Percentiles rank a stretch among this genome's conserved stretches.
phyloP scores from a whole-genome alignment of 2,888 invertebrate genomes.

The Cryptosula pallasiana region DNA sequence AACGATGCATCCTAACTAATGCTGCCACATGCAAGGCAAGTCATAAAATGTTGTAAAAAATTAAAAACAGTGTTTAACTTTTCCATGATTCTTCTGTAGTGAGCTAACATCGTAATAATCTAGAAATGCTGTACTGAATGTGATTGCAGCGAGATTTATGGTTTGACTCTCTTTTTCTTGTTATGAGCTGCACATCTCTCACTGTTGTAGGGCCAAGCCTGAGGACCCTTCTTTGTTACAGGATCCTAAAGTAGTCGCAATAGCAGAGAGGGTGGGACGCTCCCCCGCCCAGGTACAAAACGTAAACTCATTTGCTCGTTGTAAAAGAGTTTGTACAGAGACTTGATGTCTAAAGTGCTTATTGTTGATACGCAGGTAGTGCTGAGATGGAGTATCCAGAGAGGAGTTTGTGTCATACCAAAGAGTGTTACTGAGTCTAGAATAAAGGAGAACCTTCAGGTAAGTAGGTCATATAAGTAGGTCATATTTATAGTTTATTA shows the following conservation, averaged over 20 bases:
- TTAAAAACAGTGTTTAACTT: neutral
- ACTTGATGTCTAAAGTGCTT: no score
- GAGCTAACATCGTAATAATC: no score
- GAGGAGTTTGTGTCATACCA: constrained; percentile 71
- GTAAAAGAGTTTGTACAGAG: no score
- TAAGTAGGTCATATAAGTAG: no score
- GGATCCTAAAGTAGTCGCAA: constrained; percentile 38
- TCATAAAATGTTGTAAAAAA: no score
- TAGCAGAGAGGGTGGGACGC: constrained; percentile 41
- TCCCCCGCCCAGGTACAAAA: constrained; percentile 45
- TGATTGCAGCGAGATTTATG: no score
- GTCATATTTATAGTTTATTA: no score
- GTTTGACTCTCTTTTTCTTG: no score
- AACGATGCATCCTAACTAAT: no score
- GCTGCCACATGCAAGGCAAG: no score
- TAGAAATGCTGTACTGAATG: no score
- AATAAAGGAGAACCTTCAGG: constrained; percentile 67
- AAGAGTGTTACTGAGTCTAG: constrained; percentile 73
- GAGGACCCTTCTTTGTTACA: constrained; percentile 33
- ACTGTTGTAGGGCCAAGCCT: constrained; percentile 24
- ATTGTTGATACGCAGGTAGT: constrained; percentile 54
- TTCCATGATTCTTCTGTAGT: neutral
- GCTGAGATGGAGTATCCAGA: constrained; percentile 68
- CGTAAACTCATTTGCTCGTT: neutral
- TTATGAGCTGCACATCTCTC: constrained; percentile 22